A percentile compares a stretch with the other conserved stretches of the same genome.
These are phyloP conservation scores for Sialis lutaria DNA, from an alignment of 2,888 invertebrate genomes.

Conservation along the genomic window DNA sequence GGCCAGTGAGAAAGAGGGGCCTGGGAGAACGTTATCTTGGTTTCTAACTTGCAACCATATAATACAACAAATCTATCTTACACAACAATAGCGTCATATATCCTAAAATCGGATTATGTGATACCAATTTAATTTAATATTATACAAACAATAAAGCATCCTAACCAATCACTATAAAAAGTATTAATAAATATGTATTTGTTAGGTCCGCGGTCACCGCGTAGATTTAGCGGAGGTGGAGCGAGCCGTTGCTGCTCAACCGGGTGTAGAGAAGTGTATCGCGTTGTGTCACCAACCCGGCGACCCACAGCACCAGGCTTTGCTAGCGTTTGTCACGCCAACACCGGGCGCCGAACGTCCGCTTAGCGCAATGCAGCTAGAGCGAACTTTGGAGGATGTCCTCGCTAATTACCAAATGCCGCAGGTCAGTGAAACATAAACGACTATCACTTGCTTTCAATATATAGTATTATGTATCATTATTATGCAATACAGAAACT, in stretches of 20 bases:
- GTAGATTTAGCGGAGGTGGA: conserved; percentile 77
- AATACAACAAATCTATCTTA: too few relatives aligned
- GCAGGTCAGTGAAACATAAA: conserved; percentile 28
- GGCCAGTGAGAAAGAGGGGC: too few relatives aligned
- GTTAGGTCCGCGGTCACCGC: conserved; percentile 56
- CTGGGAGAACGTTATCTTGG: too few relatives aligned
- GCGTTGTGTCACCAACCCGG: conserved; percentile 67
- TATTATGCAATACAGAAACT: too few relatives aligned
- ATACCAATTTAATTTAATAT: too few relatives aligned
- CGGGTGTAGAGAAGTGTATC: conserved; percentile 54
- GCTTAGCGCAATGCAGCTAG: conserved; percentile 39
- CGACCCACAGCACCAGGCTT: conserved; percentile 43
- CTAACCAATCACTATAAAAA: too few relatives aligned
- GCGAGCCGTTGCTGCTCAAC: conserved; percentile 41
- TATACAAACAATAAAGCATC: too few relatives aligned
- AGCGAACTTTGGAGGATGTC: conserved; percentile 39
- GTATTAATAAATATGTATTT: conserved; percentile 26
- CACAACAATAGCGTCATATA: too few relatives aligned
- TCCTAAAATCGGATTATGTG: too few relatives aligned
- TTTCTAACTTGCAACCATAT: too few relatives aligned
- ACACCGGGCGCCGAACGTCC: conserved; percentile 22
- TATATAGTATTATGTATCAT: too few relatives aligned
- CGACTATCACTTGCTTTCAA: too few relatives aligned
- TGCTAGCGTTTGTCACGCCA: conserved; percentile 45
- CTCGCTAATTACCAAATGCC: conserved; percentile 68